Evolutionary conservation across 2,113 vertebrate genomes (phyloP), one percentile per base, ranked within the genome.

Genomic region (Chaenocephalus aceratus): DNA sequence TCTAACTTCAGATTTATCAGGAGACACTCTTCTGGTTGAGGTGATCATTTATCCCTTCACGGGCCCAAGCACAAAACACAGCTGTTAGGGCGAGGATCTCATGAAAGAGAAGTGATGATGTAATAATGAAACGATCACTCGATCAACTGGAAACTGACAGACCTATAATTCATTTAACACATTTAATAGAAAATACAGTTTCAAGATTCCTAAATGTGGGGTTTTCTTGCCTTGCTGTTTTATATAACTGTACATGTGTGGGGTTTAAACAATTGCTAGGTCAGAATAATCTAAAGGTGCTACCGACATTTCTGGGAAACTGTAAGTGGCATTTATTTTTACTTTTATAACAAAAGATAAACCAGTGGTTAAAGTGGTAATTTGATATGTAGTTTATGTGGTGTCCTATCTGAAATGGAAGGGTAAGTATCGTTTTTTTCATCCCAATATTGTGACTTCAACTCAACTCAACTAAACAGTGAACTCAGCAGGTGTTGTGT

Each of bases 41-140:
- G 96, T 98, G 96, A 99, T 97, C 98, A 99, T 99, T 97, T 97
- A 98, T 97, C 94, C 97, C 94, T 96, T 95, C 90, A 73, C 13
- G 66, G 70, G 73, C 72, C 68, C 80, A 74, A 59, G 70, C 54
- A 83, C 54, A 83, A 87, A 85, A 80, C 62, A 85, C 51, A 89
- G 82, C 58, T 64, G 87, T 89, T 82, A 83, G 67, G 60, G 79
- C 58, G 76, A 41, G 49, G 53, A 23, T 3, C 5, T 41, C 6
- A 36, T 73, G n/a, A 65, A 72, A 77, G 59, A 75, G 2, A 3
- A 45, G 3, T 10, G 48, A 70, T 3, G 46, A 44, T 23, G 26
- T 1, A 13, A 18, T 13, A 10, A 41, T n/a, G 6, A 10, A 48
- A 21, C 1, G 4, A 72, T 66, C 12, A 44, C 14, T 18, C 3